Conservation (phyloP, 2,113 vertebrate species). For the Brachyhypopomus occidentalis region DNA sequence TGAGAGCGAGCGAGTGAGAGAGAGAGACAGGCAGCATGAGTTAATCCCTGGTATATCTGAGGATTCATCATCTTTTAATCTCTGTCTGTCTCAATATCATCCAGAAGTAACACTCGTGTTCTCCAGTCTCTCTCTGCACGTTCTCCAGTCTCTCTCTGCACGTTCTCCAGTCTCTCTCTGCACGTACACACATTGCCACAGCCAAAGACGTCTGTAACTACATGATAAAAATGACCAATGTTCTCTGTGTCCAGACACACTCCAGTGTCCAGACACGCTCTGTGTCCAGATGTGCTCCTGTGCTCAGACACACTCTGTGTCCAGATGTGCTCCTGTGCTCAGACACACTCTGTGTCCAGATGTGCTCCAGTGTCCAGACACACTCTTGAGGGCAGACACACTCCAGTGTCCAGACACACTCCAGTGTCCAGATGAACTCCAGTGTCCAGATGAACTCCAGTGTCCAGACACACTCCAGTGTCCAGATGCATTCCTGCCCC, state of each 20-base stretch:
- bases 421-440: neutral
- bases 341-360: neutral
- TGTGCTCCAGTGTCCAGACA: too few species aligned
- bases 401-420: too few species aligned
- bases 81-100: neutral
- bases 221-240: too few species aligned
- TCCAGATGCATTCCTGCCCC: neutral
- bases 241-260: neutral
- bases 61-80: neutral
- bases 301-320: too few species aligned
- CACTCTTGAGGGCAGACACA: too few species aligned
- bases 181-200: neutral
- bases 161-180: too few species aligned
- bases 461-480: neutral
- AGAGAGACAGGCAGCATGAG: neutral
- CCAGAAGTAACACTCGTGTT: neutral
- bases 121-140: neutral
- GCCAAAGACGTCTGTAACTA: neutral
- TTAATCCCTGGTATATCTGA: neutral
- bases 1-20: neutral
- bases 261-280: too few species aligned
- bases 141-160: neutral
- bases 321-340: neutral
- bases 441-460: neutral
- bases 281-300: neutral